Base-by-base conservation (phyloP, 1,140 invertebrate species). In the Neotoxoptera formosana region DNA sequence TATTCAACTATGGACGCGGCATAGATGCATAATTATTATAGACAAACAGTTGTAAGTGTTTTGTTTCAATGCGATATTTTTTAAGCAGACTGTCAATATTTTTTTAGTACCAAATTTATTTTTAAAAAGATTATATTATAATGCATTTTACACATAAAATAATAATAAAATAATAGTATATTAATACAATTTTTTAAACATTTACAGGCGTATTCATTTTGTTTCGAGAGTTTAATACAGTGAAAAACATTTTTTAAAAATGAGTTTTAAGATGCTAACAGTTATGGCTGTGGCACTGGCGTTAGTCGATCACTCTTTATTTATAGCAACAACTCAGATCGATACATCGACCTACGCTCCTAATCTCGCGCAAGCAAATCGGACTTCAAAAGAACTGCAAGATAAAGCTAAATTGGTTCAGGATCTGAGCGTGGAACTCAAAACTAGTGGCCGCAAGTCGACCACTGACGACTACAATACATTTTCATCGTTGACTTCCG, bases 301-400 rank as follows among this genome's bases (percentile, higher is more conserved):
- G n/a, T 51, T 83, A 7, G 21, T 21, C n/a, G 21, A 20, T 9
- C n/a, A 90, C 25, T 90, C 25, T 89, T 25, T 56, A 89, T 56
- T 41, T 25, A 41, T 56, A 3, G 2, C 7, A 47, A 41, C 90
- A 20, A 34, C 47, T 83, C 11, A 81, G 6, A 9, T 83, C 45
- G 4, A 56, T 45, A 0, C 21, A 11, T 51, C 90, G n/a, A 83
- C 47, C n/a, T 9, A 83, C 1, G 67, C 30, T 4, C n/a, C 11
- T 48, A 4, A n/a, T 76, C 30, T 76, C 6, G 0, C 8, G 3
- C 67, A 83, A 36, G 25, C 2, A 11, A 92, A 92, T 47, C 60
- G 90, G 23, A 92, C 45, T 11, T 92, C 90, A 23, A 92, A 92
- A 83, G 90, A 92, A 30, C 8, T 92, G 23, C 90, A 92, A 48